Conservation (phyloP, 2,113 vertebrate species). For the Cranoglanis bouderius region DNA sequence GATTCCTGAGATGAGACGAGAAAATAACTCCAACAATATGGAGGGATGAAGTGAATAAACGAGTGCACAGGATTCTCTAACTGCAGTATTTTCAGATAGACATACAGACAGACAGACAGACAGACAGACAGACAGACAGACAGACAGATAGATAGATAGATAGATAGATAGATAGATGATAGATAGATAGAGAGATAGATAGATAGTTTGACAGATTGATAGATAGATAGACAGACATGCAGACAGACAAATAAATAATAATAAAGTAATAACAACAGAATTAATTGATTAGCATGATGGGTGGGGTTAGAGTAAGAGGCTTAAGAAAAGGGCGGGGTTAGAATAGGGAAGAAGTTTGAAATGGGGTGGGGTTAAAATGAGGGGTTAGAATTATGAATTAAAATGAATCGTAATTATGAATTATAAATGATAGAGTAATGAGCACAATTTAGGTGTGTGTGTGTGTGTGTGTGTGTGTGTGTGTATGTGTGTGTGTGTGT, state of each 20-base stretch:
- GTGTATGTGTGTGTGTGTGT: not conserved
- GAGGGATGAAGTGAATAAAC: not conserved
- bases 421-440: not conserved
- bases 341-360: not conserved
- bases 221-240: not conserved
- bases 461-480: not conserved
- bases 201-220: not conserved
- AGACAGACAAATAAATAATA: not conserved
- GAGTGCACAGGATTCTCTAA: not conserved
- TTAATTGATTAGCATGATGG: not conserved
- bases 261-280: not conserved
- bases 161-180: not conserved
- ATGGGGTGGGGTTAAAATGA: not conserved
- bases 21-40: not conserved
- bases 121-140: not conserved
- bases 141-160: not conserved
- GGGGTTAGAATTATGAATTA: not conserved
- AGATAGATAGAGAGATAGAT: not conserved
- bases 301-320: not conserved
- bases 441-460: not conserved
- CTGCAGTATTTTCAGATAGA: not conserved
- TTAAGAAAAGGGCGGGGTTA: not conserved
- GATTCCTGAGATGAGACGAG: not conserved
- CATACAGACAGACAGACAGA: not conserved
- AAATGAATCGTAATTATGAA: not conserved